Evolutionary conservation across 2,797 vertebrate species (phyloP).

Genomic region (Atherinosoma microstoma): DNA sequence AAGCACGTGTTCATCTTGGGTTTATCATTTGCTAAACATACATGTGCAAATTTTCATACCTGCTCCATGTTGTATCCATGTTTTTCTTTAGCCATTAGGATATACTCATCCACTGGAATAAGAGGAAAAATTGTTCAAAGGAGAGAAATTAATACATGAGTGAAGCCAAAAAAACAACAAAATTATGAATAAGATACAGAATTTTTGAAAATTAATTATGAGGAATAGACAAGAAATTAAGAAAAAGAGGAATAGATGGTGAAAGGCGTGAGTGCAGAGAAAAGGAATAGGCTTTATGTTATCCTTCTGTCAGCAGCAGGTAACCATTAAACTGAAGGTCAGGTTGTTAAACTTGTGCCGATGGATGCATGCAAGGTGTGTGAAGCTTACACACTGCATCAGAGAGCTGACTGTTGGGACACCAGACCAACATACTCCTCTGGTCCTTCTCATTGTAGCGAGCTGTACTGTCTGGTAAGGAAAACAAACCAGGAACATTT

Average conservation of each 20-base stretch:
- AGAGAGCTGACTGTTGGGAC: constrained; percentile 89
- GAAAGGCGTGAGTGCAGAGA: neutral
- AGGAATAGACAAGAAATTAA: neutral
- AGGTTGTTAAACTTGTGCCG: neutral
- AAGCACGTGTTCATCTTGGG: neutral
- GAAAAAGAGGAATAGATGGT: neutral
- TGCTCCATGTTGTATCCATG: constrained; percentile 96
- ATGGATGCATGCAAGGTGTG: neutral
- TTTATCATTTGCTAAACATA: neutral
- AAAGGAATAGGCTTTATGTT: neutral
- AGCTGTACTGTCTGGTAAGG: constrained; percentile 80
- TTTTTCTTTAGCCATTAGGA: constrained; percentile 94
- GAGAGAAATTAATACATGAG: neutral
- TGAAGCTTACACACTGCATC: constrained; percentile 90
- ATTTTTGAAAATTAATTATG: too few species aligned
- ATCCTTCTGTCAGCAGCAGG: constrained; percentile 8
- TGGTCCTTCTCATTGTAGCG: constrained; percentile 89
- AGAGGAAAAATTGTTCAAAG: neutral
- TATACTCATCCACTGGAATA: constrained; percentile 91
- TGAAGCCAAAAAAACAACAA: too few species aligned
- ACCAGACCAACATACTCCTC: constrained; percentile 95
- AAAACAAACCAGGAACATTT: constrained; percentile 19
- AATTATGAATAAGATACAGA: too few species aligned
- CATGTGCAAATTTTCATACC: constrained; percentile 43
- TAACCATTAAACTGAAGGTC: constrained; percentile 23